Percentiles rank a stretch among this genome's conserved stretches.
These are phyloP conservation scores for Wiebesia pumilae DNA, from an alignment of 1,140 invertebrate species.

Conservation along the genomic window DNA sequence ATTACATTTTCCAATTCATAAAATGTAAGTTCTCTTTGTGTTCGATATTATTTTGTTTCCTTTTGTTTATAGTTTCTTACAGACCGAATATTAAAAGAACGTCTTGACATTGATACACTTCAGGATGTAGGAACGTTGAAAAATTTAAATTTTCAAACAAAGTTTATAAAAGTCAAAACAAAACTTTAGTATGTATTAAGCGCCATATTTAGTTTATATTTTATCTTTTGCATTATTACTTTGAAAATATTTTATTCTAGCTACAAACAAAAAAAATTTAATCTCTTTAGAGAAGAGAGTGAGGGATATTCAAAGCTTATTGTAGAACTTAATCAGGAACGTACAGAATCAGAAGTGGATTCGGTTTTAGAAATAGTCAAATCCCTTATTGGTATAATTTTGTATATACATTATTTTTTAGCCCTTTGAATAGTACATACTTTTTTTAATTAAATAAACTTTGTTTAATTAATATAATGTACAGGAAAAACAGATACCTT, in stretches of 20 bases:
- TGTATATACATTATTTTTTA: conserved; percentile 30
- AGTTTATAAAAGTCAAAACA: conserved; percentile 98
- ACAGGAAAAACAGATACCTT: background rate
- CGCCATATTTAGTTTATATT: conserved; percentile 45
- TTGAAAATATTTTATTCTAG: conserved; percentile 78
- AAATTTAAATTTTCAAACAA: conserved; percentile 93
- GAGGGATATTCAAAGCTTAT: conserved; percentile 99
- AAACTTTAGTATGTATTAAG: conserved; percentile 93
- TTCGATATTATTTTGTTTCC: conserved; percentile 2
- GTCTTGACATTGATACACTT: conserved; percentile 94
- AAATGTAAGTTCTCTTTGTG: background rate
- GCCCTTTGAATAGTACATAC: conserved; percentile 14
- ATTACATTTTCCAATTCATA: background rate
- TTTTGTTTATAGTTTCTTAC: conserved; percentile 81
- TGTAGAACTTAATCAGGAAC: conserved; percentile 94
- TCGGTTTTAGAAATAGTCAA: conserved; percentile 89
- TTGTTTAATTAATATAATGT: background rate
- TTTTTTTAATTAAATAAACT: background rate
- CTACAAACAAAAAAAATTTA: conserved; percentile 99
- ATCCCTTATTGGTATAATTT: conserved; percentile 88
- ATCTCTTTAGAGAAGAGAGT: conserved; percentile 98
- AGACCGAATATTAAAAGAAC: conserved; percentile 91
- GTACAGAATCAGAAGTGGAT: conserved; percentile 79
- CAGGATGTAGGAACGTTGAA: conserved; percentile 94
- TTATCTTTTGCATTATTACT: conserved; percentile 7